phyloP scores from a whole-genome alignment of 2,113 vertebrate species.

The Zosterops borbonicus region DNA sequence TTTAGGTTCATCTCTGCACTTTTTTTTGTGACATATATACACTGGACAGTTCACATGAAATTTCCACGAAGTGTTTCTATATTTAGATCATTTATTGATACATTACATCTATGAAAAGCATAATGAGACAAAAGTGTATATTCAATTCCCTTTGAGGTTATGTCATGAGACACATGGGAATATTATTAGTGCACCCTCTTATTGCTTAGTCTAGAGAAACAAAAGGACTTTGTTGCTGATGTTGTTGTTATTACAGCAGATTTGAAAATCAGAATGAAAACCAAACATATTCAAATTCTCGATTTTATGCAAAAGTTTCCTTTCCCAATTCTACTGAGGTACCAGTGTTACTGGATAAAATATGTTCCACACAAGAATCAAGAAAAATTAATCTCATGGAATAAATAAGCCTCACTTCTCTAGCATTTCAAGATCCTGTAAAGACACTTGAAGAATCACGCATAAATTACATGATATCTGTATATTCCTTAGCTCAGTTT shows the following conservation, averaged over 20 bases:
- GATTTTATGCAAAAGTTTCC: not conserved
- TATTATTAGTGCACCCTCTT: not conserved
- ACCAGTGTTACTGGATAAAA: not conserved
- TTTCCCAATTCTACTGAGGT: not conserved
- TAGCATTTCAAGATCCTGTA: not conserved
- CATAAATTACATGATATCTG: not conserved
- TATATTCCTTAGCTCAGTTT: not conserved
- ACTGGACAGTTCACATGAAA: not conserved
- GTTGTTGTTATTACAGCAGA: not conserved
- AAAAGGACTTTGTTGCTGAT: not conserved
- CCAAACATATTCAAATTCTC: not conserved
- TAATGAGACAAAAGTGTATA: not conserved
- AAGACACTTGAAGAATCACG: not conserved
- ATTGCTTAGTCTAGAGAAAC: not conserved
- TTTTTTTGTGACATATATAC: not conserved
- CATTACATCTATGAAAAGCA: not conserved
- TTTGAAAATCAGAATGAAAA: slow-evolving; percentile 1
- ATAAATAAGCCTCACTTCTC: not conserved
- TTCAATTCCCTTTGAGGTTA: not conserved
- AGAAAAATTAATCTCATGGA: not conserved
- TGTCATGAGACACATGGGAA: not conserved
- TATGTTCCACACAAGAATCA: not conserved
- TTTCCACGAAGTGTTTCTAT: not conserved
- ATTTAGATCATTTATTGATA: not conserved
- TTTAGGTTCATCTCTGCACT: not conserved